phyloP scores from a whole-genome alignment of 2,113 vertebrate genomes.

The Promerops cafer region DNA sequence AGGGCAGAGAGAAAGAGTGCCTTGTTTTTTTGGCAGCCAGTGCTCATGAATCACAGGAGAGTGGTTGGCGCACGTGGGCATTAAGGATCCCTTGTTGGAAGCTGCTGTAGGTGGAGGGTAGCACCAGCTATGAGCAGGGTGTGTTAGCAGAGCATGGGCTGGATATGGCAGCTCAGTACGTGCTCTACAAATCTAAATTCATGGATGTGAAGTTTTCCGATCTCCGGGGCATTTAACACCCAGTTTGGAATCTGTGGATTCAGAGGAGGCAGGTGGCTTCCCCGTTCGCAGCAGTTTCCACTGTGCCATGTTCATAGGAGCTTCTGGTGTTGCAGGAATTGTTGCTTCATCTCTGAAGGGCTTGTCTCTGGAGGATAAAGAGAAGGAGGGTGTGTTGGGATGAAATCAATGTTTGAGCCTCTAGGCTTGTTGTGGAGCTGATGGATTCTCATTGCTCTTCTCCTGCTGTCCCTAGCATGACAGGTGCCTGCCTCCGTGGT shows the following conservation, averaged over 20 bases:
- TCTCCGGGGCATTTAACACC: background rate
- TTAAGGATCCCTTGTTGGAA: background rate
- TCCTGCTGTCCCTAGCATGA: accelerated
- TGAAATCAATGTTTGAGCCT: background rate
- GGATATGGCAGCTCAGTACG: background rate
- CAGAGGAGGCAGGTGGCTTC: background rate
- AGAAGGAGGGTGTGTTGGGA: background rate
- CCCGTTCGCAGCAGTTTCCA: background rate
- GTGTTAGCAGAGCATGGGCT: background rate
- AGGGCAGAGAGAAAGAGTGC: background rate
- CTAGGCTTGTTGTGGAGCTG: background rate
- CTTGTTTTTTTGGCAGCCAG: accelerated
- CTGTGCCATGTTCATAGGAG: background rate
- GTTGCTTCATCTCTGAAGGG: background rate
- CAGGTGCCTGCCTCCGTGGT: accelerated
- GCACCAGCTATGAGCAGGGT: background rate
- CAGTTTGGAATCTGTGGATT: background rate
- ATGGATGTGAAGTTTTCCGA: accelerated
- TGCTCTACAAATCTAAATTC: background rate
- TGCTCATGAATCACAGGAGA: background rate
- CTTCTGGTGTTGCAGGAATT: background rate
- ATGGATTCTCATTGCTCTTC: background rate
- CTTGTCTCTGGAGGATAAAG: background rate
- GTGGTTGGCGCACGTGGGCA: accelerated
- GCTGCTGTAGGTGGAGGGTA: background rate